phyloP scores from a whole-genome alignment of 53 echinoderm and acorn worm species.

The Paracentrotus lividus region DNA sequence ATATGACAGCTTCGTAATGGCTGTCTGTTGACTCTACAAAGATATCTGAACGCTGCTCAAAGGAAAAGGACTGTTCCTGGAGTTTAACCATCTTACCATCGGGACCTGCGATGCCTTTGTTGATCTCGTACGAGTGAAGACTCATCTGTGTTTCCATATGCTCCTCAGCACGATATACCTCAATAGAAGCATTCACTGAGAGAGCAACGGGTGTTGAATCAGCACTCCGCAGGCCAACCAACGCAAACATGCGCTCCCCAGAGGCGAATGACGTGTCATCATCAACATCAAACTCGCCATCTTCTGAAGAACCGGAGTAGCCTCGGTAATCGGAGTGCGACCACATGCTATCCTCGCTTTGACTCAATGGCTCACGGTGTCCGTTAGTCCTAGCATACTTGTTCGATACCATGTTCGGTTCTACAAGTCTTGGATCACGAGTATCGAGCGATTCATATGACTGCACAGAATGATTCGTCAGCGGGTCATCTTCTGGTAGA shows the following conservation, averaged over 20 bases:
- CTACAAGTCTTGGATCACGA: background rate
- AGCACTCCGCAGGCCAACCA: conserved; percentile 22
- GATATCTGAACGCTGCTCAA: conserved; percentile 35
- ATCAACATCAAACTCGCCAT: conserved; percentile 17
- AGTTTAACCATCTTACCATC: conserved; percentile 59
- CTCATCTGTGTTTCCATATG: conserved; percentile 40
- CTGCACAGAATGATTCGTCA: background rate
- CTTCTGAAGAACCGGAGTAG: conserved; percentile 49
- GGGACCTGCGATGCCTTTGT: conserved; percentile 52
- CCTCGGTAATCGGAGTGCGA: conserved; percentile 51
- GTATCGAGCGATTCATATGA: conserved; percentile 8
- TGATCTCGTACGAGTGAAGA: conserved; percentile 64
- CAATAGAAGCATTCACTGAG: conserved; percentile 50
- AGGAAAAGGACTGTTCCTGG: conserved; percentile 63
- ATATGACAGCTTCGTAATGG: background rate
- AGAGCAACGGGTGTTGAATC: conserved; percentile 14
- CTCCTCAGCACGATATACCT: conserved; percentile 66
- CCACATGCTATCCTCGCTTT: conserved; percentile 34
- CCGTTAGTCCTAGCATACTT: conserved; percentile 9
- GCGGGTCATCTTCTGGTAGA: background rate
- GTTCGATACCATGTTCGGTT: background rate
- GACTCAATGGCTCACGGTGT: conserved; percentile 29
- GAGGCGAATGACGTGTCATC: conserved; percentile 13
- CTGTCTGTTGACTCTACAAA: conserved; percentile 1
- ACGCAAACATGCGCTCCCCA: conserved; percentile 61